Percentiles rank a stretch among this genome's conserved stretches.
phyloP scores from a whole-genome alignment of 2,797 vertebrate species.

The Melanotaenia nigrans region DNA sequence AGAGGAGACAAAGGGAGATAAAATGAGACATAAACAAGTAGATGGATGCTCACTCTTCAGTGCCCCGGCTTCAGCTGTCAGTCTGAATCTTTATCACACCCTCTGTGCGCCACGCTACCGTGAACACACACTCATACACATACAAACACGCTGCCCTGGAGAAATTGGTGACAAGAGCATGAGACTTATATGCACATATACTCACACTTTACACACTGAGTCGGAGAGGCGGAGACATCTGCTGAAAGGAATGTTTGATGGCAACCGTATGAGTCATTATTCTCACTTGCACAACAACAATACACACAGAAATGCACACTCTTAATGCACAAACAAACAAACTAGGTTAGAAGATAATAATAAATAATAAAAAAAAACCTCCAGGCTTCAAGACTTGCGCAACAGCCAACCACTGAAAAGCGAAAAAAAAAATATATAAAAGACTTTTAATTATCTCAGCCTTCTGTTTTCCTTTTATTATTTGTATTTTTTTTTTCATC shows the following conservation, averaged over 20 bases:
- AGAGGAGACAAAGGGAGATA: slow-evolving; percentile 50
- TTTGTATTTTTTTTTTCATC: slow-evolving; percentile 67
- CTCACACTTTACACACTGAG: slow-evolving; percentile 67
- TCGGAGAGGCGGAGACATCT: slow-evolving; percentile 69
- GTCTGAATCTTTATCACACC: slow-evolving; percentile 72
- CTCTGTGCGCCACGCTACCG: slow-evolving; percentile 44
- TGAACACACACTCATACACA: slow-evolving; percentile 34
- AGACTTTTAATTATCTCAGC: slow-evolving; percentile 81
- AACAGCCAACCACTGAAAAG: slow-evolving; percentile 69
- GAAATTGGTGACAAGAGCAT: slow-evolving; percentile 65
- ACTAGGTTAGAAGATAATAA: slow-evolving; percentile 77
- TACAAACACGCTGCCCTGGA: slow-evolving; percentile 47
- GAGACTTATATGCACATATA: slow-evolving; percentile 50
- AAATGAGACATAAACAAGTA: slow-evolving; percentile 78
- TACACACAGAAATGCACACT: slow-evolving; percentile 36
- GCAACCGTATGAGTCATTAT: slow-evolving; percentile 73
- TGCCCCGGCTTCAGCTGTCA: slow-evolving; percentile 73
- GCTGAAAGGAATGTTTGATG: slow-evolving; percentile 73
- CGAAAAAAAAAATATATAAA: slow-evolving; percentile 67
- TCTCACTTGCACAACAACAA: slow-evolving; percentile 52
- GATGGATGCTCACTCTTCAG: slow-evolving; percentile 85
- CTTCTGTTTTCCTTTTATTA: slow-evolving; percentile 75
- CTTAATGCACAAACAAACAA: slow-evolving; percentile 61
- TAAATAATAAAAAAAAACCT: slow-evolving; percentile 54
- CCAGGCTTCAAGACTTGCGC: slow-evolving; percentile 70